Percentiles rank a stretch among this genome's conserved stretches.
These are phyloP conservation scores for Fragum whitleyi DNA, from an alignment of 2,888 invertebrate species.

Conservation along the genomic window DNA sequence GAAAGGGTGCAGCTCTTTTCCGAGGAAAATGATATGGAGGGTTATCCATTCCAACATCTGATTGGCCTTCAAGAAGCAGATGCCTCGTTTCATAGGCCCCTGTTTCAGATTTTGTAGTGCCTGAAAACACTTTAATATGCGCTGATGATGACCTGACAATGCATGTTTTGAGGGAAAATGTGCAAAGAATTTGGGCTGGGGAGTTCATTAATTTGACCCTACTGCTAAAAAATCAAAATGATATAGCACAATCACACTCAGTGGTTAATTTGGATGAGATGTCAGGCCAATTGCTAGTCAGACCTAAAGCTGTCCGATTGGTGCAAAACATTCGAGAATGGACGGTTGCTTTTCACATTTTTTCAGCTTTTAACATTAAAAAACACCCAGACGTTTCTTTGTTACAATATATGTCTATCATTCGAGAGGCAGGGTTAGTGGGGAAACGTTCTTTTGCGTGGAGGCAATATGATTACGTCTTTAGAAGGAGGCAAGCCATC, in stretches of 20 bases:
- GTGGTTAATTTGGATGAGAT: not conserved
- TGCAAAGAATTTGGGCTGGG: not conserved
- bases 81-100: not conserved
- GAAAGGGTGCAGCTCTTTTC: conserved; percentile 6
- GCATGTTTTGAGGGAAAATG: too few relatives aligned
- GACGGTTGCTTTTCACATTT: conserved; percentile 6
- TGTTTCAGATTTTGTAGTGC: not conserved
- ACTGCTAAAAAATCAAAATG: not conserved
- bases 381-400: not conserved
- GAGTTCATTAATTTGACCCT: not conserved
- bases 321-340: not conserved
- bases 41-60: too few relatives aligned
- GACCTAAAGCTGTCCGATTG: not conserved
- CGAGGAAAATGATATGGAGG: not conserved
- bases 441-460: not conserved
- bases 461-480: conserved; percentile 18
- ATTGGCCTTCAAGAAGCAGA: too few relatives aligned
- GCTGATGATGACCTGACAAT: not conserved
- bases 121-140: not conserved
- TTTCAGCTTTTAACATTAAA: not conserved
- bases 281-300: not conserved
- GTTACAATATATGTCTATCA: conserved; percentile 15
- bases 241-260: not conserved
- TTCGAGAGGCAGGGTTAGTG: conserved; percentile 18
- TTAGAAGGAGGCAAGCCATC: conserved; percentile 18